Base-by-base conservation (phyloP, 2,888 invertebrate species). In the Thymelicus sylvestris region DNA sequence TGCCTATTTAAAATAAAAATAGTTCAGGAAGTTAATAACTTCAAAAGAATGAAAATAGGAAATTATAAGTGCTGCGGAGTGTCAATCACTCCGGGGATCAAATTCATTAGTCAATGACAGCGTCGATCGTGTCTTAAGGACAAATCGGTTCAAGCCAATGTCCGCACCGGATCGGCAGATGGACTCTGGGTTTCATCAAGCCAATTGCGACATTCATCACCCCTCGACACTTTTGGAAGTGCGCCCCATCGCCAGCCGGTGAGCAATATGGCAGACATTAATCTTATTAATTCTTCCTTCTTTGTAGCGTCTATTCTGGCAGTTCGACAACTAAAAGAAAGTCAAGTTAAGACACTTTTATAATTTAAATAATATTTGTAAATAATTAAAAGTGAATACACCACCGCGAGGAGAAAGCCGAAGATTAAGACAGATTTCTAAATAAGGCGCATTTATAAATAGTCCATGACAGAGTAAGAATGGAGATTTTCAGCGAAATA, bases 401-500 rank as follows among this genome's bases (percentile, higher is more conserved):
- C 13, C 12, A 31, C 8, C 31, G 38, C 31, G 57, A 57, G 13
- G 57, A 57, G 55, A 57, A 6, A 80, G 76, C 74, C 72, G 78
- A 74, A 77, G 65, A 72, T 55, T 77, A 78, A 82, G 83, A 78
- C 84, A 78, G 74, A 78, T 78, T 72, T 87, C 89, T 88, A 88
- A 87, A 91, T 89, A 89, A 87, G 88, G 88, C 77, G 77, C 78
- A 80, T 83, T 86, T 90, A 92, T 91, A 91, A 92, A 92, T 93
- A 92, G 80, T 82, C 80, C 82, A 79, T 86, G 87, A 89, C 89
- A 85, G 78, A 79, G 79, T 82, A 84, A 87, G 88, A 86, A 88
- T 86, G 83, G 82, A 83, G 86, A 85, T 86, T 86, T 86, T 81
- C 81, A 86, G 87, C 86, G 85, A 86, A 88, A 86, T 85, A 83